Evolutionary conservation across 2,888 invertebrate species (phyloP), one percentile per base, ranked within the genome.

Genomic region (Ceriagrion tenellum): DNA sequence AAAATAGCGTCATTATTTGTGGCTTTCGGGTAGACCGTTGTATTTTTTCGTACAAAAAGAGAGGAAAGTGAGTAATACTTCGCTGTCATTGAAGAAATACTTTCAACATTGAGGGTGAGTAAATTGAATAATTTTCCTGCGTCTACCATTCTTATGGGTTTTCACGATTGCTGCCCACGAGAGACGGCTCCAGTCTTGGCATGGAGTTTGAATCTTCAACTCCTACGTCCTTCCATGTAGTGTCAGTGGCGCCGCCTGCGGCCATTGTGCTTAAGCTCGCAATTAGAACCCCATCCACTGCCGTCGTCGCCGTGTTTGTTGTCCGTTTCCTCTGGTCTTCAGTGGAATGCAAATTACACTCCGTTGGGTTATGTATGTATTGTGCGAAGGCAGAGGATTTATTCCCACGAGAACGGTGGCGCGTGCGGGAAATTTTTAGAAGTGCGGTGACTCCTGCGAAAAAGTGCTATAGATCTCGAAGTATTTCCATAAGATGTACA

Each of bases 321-420:
- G 81, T 30, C 35, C 81, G 81, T 81, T 81, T 30, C 81, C 35
- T 81, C 35, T 35, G 26, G 13, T 13, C 81, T 4, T 81, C 81
- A 35, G 30, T 81, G 81, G 81, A 81, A 81, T 81, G 30, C 81
- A 81, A 81, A 81, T 81, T 35, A 69, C 69, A 69, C n/a, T n/a
- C 47, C 47, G 13, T 0, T 35, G 35, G 35, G 35, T 81, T 26
- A 35, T 35, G 13, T 13, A 35, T 35, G 35, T 10, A 35, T 16
- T 35, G 30, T 81, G 35, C 1, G 12, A 18, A 81, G 35, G 35
- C 16, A 16, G 16, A 35, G 30, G 30, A 35, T n/a, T 81, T 81
- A 30, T 81, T 81, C 81, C 81, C 81, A 81, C 81, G 81, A 81
- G 13, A 35, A 35, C 16, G 12, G 35, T 13, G 3, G 35, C 81